A percentile compares a stretch with the other conserved stretches of the same genome.
Conservation (phyloP, 2,888 invertebrate species). For the Archips xylosteana region DNA sequence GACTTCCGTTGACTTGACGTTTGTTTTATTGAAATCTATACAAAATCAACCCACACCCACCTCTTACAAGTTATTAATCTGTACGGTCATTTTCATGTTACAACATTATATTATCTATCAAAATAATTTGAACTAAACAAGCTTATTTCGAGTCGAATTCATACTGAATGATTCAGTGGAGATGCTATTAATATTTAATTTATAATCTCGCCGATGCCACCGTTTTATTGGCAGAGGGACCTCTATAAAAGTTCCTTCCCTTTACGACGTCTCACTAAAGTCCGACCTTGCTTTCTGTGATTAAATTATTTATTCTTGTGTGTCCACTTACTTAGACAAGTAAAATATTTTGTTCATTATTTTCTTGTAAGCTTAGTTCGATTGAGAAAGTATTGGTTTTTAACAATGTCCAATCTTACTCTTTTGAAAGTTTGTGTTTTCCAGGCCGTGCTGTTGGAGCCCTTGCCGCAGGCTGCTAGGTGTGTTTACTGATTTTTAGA, state of each 20-base stretch:
- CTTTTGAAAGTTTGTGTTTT: too few relatives aligned
- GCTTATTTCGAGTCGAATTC: constrained; percentile 19
- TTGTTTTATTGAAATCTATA: too few relatives aligned
- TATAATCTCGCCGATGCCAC: constrained; percentile 57
- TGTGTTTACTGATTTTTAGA: too few relatives aligned
- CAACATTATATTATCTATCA: background rate
- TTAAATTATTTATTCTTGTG: constrained; percentile 43
- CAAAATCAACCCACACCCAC: too few relatives aligned
- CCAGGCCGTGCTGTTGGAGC: too few relatives aligned
- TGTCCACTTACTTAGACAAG: constrained; percentile 30
- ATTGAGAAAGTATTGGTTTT: background rate
- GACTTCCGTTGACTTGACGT: too few relatives aligned
- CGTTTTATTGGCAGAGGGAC: constrained; percentile 60
- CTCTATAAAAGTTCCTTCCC: constrained; percentile 61
- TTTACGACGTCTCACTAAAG: constrained; percentile 57
- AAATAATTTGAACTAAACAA: constrained; percentile 5
- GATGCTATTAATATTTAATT: constrained; percentile 65
- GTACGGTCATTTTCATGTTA: too few relatives aligned
- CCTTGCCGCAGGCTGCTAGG: too few relatives aligned
- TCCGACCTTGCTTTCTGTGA: constrained; percentile 37
- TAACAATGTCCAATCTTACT: too few relatives aligned
- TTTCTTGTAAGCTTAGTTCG: background rate
- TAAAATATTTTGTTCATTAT: background rate
- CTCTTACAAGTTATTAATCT: too few relatives aligned
- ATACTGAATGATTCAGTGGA: constrained; percentile 52